These are phyloP conservation scores for Formica selysi DNA, from an alignment of 1,140 invertebrate genomes.

Conservation along the genomic window DNA sequence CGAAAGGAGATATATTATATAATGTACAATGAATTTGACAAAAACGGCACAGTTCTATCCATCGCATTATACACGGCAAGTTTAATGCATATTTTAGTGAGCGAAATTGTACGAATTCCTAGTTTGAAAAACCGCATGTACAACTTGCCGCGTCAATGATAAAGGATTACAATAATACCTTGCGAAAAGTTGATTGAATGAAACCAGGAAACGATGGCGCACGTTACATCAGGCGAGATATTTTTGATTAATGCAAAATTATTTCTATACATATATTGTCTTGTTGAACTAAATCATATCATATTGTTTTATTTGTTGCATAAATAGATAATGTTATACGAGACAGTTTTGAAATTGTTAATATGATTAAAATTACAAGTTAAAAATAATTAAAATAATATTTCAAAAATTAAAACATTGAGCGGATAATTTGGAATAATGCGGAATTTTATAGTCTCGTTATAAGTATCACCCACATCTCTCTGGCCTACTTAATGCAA, in stretches of 20 bases:
- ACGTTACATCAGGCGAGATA: conserved; percentile 9
- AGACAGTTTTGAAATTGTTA: conserved; percentile 7
- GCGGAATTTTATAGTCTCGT: neutral
- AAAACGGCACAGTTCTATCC: conserved; percentile 20
- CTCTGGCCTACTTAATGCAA: neutral
- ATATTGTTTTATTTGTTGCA: neutral
- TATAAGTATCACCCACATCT: neutral
- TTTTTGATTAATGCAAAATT: conserved; percentile 49
- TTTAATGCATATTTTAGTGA: conserved; percentile 48
- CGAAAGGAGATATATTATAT: neutral
- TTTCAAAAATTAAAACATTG: neutral
- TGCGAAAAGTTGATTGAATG: conserved; percentile 43
- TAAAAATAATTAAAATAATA: neutral
- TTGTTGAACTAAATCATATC: conserved; percentile 9
- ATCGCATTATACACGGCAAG: neutral
- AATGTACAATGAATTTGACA: neutral
- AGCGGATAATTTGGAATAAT: conserved; percentile 1
- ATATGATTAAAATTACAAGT: neutral
- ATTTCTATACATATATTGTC: neutral
- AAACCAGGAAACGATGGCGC: conserved; percentile 28
- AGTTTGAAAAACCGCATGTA: conserved; percentile 36
- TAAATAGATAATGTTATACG: conserved; percentile 1
- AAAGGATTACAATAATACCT: conserved; percentile 51
- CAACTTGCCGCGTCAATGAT: conserved; percentile 41
- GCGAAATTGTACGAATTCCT: conserved; percentile 37